These are phyloP conservation scores for Drosophila melanosoma DNA, from an alignment of 2,888 invertebrate genomes.

Conservation along the genomic window DNA sequence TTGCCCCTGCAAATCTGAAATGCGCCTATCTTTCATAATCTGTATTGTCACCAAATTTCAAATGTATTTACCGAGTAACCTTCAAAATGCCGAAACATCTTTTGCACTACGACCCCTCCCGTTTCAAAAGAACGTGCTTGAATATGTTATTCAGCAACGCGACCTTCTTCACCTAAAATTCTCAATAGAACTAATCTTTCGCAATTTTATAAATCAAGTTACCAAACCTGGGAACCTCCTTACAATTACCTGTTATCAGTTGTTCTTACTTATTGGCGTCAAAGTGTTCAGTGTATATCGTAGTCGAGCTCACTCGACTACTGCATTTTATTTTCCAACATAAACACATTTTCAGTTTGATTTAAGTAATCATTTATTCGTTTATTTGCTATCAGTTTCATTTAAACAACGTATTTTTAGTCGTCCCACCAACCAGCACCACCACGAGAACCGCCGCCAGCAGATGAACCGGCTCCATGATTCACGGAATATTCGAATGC, in stretches of 20 bases:
- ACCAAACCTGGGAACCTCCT: neutral
- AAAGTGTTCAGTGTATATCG: neutral
- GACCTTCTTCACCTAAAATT: too few relatives aligned
- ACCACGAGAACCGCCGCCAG: conserved; percentile 57
- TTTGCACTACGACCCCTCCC: neutral
- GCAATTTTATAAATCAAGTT: neutral
- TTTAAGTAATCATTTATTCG: conserved; percentile 22
- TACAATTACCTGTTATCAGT: neutral
- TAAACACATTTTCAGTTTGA: neutral
- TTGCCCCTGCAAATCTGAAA: too few relatives aligned
- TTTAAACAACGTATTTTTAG: conserved; percentile 17
- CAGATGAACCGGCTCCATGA: conserved; percentile 43
- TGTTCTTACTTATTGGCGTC: neutral
- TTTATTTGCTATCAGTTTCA: conserved; percentile 9
- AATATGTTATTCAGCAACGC: too few relatives aligned
- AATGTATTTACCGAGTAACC: too few relatives aligned
- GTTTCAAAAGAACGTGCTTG: neutral
- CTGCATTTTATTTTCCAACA: neutral
- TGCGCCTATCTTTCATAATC: too few relatives aligned
- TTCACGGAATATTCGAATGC: conserved; percentile 53
- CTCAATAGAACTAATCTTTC: too few relatives aligned
- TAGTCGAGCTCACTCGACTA: neutral
- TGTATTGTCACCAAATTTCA: too few relatives aligned
- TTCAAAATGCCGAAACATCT: too few relatives aligned
- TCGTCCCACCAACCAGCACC: conserved; percentile 75